Percentiles rank a stretch among this genome's conserved stretches.
Conservation (phyloP, 2,888 invertebrate genomes). For the Drosophila leonis region DNA sequence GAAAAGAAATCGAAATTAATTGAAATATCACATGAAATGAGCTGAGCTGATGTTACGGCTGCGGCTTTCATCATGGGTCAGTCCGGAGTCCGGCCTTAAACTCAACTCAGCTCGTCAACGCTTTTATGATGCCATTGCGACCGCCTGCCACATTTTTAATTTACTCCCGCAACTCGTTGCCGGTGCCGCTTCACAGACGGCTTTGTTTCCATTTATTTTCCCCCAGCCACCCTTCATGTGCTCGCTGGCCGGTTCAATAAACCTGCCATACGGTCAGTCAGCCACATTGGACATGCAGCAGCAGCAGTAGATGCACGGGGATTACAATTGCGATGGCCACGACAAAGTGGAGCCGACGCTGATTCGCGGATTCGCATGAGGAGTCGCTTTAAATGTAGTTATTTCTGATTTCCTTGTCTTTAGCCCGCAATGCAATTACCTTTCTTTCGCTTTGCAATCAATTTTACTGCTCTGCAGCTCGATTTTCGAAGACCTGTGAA, state of each 20-base stretch:
- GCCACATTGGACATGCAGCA: conserved; percentile 22
- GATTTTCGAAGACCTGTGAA: neutral
- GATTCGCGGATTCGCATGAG: conserved; percentile 3
- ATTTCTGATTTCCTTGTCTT: conserved; percentile 60
- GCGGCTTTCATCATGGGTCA: conserved; percentile 24
- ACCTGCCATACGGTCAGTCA: conserved; percentile 54
- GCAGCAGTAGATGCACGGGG: conserved; percentile 8
- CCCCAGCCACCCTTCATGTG: conserved; percentile 4
- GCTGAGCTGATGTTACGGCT: conserved; percentile 1
- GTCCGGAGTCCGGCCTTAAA: conserved; percentile 12
- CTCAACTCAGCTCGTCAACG: conserved; percentile 47
- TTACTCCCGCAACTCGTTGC: conserved; percentile 57
- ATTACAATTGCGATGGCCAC: conserved; percentile 30
- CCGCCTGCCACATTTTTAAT: conserved; percentile 71
- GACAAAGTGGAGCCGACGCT: neutral
- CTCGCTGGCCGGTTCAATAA: conserved; percentile 64
- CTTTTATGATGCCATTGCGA: conserved; percentile 67
- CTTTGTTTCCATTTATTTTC: conserved; percentile 32
- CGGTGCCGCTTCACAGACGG: conserved; percentile 39
- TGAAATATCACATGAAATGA: conserved; percentile 68
- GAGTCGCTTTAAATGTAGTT: conserved; percentile 63
- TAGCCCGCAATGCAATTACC: conserved; percentile 23
- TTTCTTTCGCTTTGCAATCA: conserved; percentile 14
- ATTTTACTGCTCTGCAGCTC: conserved; percentile 1
- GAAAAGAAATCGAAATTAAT: conserved; percentile 67